These are phyloP conservation scores for Amphilophus citrinellus DNA, from an alignment of 2,113 vertebrate genomes.

Conservation along the genomic window DNA sequence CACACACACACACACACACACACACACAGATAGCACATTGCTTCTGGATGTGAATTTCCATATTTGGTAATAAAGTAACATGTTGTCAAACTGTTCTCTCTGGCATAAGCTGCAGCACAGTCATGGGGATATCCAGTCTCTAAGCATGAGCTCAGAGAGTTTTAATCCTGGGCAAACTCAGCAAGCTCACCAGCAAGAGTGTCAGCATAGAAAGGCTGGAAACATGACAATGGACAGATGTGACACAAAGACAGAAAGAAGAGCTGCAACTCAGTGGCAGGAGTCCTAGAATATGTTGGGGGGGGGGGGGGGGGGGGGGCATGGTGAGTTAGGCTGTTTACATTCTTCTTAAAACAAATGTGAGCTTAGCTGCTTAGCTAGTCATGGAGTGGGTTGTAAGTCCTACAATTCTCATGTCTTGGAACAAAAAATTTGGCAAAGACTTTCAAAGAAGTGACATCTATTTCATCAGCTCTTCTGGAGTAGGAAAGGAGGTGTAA, in stretches of 20 bases:
- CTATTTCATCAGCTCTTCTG: neutral
- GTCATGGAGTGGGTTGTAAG: fast-evolving
- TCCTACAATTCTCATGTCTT: neutral
- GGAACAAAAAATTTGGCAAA: neutral
- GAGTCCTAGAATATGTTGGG: neutral
- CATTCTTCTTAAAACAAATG: neutral
- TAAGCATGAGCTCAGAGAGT: slow-evolving; percentile 59
- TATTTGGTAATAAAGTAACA: slow-evolving; percentile 58
- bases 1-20: no score
- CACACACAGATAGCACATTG: neutral
- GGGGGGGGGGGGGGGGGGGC: no score
- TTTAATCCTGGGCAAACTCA: slow-evolving; percentile 69
- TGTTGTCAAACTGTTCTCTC: slow-evolving; percentile 56
- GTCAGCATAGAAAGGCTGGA: slow-evolving; percentile 49
- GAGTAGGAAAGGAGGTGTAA: neutral
- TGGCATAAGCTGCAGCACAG: slow-evolving; percentile 58
- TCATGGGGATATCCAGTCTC: slow-evolving; percentile 55
- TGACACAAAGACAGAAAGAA: slow-evolving; percentile 12
- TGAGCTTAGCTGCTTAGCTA: neutral
- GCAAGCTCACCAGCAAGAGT: slow-evolving; percentile 37
- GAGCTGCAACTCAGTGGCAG: neutral
- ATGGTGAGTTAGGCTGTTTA: neutral
- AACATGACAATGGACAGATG: slow-evolving; percentile 47
- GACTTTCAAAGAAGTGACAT: neutral
- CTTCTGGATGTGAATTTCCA: slow-evolving; percentile 32